Base-by-base conservation (phyloP, 2,113 vertebrate species). In the Dicentrarchus labrax region DNA sequence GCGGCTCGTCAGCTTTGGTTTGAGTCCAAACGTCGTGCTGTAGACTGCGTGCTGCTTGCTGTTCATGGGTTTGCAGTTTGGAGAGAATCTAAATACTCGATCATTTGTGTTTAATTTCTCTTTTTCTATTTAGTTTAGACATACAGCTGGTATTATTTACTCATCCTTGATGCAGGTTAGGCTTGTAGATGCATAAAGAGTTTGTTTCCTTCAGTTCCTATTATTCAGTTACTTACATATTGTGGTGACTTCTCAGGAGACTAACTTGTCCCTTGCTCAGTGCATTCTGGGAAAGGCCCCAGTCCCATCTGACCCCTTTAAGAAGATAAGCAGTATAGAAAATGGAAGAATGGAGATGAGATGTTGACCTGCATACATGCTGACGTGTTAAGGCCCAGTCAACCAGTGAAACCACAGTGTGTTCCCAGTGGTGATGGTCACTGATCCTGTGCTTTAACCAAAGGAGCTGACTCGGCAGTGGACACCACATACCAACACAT, bases 381-480 rank as follows among this genome's bases (percentile, higher is more conserved):
- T 72, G 54, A 59, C 19, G 50, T 62, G 47, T 36, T 48, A 22
- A 72, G 56, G 71, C 50, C 1, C 13, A 45, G 19, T 80, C 57
- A 59, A n/a, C 54, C 60, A 50, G 53, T 78, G 62, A 48, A 82
- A 74, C 60, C 61, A 60, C 75, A 62, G 67, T 65, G 17, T 73
- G 68, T 70, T 64, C 45, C 73, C 43, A 13, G 60, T 30, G 67
- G 47, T 70, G 86, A 50, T 74, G 69, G 41, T 73, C 71, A 65
- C 60, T 79, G 60, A 78, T 80, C 43, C 45, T 68, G 43, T 1
- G 24, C 67, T 80, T 84, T 51, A 48, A 69, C 51, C 60, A 15
- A 60, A 83, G 57, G 36, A 62, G 80, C 82, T 80, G 83, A 90
- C 66, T 78, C 65, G 21, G 77, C 90, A 70, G 41, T 64, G 43